Conservation (phyloP, 2,113 vertebrate species). For the Rattus norvegicus region GRCr8 NC_086023.1:69093501-69094000, state of each 20-base stretch:
- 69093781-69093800: slow-evolving; percentile 72
- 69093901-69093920: neutral
- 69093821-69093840: neutral
- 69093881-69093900: neutral
- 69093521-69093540: neutral
- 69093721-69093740: neutral
- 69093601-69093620: neutral
- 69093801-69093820: neutral
- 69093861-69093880: neutral
- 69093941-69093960: neutral
- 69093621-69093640: neutral
- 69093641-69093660: neutral
- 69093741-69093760: neutral
- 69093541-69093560: neutral
- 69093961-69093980: neutral
- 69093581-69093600: neutral
- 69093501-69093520: neutral
- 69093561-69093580: neutral
- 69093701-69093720: neutral
- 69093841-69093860: neutral
- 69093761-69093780: slow-evolving; percentile 30
- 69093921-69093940: neutral
- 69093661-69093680: neutral
- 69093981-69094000: slow-evolving; percentile 4
- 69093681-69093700: neutral